Evolutionary conservation across 2,888 invertebrate genomes (phyloP), one percentile per base, ranked within the genome.

Genomic region (Meteorus cinctellus): DNA sequence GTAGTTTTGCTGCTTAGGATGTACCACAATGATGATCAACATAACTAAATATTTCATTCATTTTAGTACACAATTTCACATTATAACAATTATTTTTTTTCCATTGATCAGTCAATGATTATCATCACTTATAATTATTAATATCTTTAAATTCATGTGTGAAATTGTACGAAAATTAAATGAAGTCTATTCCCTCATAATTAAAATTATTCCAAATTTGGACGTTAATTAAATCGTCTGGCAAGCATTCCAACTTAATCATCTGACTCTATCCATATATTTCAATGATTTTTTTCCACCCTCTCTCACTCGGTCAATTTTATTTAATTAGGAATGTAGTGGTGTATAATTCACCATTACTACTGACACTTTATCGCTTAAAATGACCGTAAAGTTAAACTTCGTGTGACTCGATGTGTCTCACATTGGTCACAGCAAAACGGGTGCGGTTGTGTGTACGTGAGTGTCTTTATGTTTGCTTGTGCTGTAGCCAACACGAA

Each of bases 321-420:
- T 12, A 41, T 41, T 12, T 12, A 41, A 41, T 41, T 41, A 41
- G 41, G 8, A 41, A 41, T 41, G 12, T 41, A 12, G 12, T 41
- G 12, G n/a, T n/a, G 31, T 69, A 34, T 69, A 55, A 69, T 69
- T 69, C 29, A 69, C 31, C 70, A 79, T 72, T 78, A 78, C 84
- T 79, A 83, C 81, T 85, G 84, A 85, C 84, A 85, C 83, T 85
- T 83, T 84, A 81, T 81, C 80, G 81, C 81, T 81, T 67, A 66
- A 69, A 75, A 74, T 76, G 74, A 77, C 71, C 68, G 55, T 68
- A 55, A 69, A 55, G 55, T 34, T 69, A 55, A 31, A 55, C 55
- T 55, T 60, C 74, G 55, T 55, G 74, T 62, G 72, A 72, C 75
- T 75, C 72, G 60, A 76, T 79, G 76, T 77, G 74, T 76, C 72